Conservation (phyloP, 2,113 vertebrate genomes). For the Choloepus hoffmanni region DNA sequence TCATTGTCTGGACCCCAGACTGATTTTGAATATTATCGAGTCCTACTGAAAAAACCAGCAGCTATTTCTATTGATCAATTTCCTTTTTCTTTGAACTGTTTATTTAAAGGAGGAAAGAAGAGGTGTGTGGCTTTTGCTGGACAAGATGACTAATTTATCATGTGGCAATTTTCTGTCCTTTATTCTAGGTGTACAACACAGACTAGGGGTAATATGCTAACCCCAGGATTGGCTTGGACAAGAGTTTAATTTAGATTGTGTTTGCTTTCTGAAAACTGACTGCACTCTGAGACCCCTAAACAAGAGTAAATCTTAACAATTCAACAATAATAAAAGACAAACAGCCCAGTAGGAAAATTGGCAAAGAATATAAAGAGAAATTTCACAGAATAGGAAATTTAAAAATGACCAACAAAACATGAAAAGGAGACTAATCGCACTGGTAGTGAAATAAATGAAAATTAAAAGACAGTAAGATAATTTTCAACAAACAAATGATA, state of each 20-base stretch:
- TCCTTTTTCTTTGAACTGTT: slow-evolving; percentile 56
- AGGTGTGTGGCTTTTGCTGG: slow-evolving; percentile 57
- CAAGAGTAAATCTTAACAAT: slow-evolving; percentile 59
- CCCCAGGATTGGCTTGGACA: neutral
- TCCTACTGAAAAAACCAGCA: slow-evolving; percentile 47
- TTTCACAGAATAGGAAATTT: slow-evolving; percentile 30
- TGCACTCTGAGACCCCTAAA: slow-evolving; percentile 44
- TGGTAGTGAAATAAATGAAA: neutral
- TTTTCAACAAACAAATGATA: neutral
- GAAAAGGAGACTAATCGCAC: neutral
- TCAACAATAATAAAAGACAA: slow-evolving; percentile 66
- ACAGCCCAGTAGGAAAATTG: neutral
- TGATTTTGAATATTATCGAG: slow-evolving; percentile 26
- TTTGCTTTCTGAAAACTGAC: slow-evolving; percentile 66
- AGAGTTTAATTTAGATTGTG: slow-evolving; percentile 73
- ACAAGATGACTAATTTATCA: slow-evolving; percentile 63
- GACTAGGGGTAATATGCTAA: neutral
- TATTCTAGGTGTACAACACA: slow-evolving; percentile 13
- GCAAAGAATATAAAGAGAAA: slow-evolving; percentile 8
- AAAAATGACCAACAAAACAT: neutral
- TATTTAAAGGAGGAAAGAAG: slow-evolving; percentile 63
- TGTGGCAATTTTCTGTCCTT: slow-evolving; percentile 58
- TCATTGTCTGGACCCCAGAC: neutral
- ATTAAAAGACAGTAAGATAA: neutral
- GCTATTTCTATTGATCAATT: slow-evolving; percentile 68